These are phyloP conservation scores for Diprion similis DNA, from an alignment of 1,140 invertebrate genomes.

Conservation along the genomic window DNA sequence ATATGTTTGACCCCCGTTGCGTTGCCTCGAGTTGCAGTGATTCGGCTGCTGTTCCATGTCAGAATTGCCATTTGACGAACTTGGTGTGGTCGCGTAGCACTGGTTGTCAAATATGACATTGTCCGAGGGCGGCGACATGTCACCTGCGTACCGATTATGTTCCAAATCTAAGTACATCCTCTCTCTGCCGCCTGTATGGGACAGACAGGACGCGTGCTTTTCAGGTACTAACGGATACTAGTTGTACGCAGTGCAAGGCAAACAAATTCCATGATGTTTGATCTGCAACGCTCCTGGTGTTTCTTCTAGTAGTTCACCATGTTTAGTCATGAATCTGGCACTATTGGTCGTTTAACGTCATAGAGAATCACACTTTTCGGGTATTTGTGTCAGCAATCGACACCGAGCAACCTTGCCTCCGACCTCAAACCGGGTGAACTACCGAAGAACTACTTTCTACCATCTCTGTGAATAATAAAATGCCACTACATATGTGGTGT, in stretches of 20 bases:
- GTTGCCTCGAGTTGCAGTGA: slow-evolving; percentile 67
- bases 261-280: no score
- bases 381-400: no score
- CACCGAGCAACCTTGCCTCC: no score
- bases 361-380: no score
- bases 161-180: slow-evolving; percentile 86
- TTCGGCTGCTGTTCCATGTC: slow-evolving; percentile 78
- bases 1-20: slow-evolving; percentile 54
- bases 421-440: no score
- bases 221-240: neutral
- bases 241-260: neutral
- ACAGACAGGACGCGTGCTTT: slow-evolving; percentile 20
- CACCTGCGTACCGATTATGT: slow-evolving; percentile 71
- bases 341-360: no score
- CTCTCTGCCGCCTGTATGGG: slow-evolving; percentile 57
- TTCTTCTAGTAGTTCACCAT: no score
- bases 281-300: neutral
- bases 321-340: no score
- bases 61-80: slow-evolving; percentile 88
- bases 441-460: no score
- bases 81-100: slow-evolving; percentile 91
- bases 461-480: no score
- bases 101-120: slow-evolving; percentile 93
- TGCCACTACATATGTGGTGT: no score
- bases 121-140: slow-evolving; percentile 87